Evolutionary conservation across 2,113 vertebrate species (phyloP).

Genomic region (Gopherus evgoodei): DNA sequence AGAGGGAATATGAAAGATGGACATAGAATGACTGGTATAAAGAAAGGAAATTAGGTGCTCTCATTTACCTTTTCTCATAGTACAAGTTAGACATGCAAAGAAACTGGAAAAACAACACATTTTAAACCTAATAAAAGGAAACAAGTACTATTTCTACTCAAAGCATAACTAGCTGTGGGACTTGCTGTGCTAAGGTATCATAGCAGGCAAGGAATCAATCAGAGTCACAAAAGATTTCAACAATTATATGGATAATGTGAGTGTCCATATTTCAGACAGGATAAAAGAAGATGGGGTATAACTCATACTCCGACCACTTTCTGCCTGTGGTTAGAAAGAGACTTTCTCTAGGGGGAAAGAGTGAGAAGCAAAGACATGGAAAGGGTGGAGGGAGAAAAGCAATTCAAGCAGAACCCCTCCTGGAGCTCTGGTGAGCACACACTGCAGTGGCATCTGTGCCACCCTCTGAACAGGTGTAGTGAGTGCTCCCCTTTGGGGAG

Average conservation of each 20-base stretch:
- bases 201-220: background rate
- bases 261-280: background rate
- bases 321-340: background rate
- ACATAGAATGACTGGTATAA: background rate
- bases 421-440: background rate
- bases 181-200: background rate
- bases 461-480: background rate
- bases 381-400: background rate
- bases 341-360: background rate
- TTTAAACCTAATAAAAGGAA: background rate
- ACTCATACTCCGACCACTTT: background rate
- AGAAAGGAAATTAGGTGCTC: background rate
- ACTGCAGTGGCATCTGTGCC: too few relatives aligned
- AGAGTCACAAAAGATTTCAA: background rate
- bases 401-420: background rate
- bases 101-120: background rate
- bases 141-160: background rate
- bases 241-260: background rate
- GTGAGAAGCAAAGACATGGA: background rate
- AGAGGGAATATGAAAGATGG: background rate
- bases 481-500: background rate
- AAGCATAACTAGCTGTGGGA: background rate
- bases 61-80: background rate
- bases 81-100: background rate
- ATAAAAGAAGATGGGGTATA: background rate